phyloP scores from a whole-genome alignment of 2,113 vertebrate genomes.

The Halcyon malimbica region DNA sequence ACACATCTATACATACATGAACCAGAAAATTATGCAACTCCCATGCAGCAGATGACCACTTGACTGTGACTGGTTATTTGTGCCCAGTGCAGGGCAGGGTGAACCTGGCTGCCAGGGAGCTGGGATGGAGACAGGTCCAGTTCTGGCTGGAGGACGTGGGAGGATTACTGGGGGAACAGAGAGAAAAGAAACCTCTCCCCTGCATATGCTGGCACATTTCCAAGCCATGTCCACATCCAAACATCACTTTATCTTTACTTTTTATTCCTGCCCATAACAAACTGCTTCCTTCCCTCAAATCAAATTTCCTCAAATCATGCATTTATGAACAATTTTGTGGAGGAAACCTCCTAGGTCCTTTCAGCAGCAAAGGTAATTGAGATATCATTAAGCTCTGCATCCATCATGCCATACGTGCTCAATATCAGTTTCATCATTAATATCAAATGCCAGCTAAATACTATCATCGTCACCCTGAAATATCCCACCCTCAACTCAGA shows the following conservation, averaged over 20 bases:
- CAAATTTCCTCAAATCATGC: too few species aligned
- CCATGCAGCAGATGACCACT: fast-evolving
- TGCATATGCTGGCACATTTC: not conserved
- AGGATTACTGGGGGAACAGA: not conserved
- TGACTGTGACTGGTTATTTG: too few species aligned
- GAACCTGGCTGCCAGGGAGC: not conserved
- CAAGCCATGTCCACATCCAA: not conserved
- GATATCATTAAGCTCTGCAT: conserved; percentile 28
- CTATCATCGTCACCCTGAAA: conserved; percentile 65
- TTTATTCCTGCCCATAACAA: not conserved
- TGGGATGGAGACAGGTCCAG: not conserved
- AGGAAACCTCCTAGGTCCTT: not conserved
- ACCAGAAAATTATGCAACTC: not conserved
- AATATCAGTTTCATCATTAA: conserved; percentile 27
- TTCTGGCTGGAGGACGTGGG: fast-evolving
- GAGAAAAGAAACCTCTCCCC: not conserved
- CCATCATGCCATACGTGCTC: not conserved
- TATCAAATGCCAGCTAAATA: conserved; percentile 57
- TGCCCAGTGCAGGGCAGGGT: not conserved
- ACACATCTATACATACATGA: not conserved
- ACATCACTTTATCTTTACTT: not conserved
- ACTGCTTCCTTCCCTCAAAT: not conserved
- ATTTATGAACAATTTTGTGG: not conserved
- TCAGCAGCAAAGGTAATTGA: conserved; percentile 34
- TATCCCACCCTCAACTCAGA: conserved; percentile 27